Conservation (phyloP, 2,797 vertebrate species). For the Silurus lanzhouensis region DNA sequence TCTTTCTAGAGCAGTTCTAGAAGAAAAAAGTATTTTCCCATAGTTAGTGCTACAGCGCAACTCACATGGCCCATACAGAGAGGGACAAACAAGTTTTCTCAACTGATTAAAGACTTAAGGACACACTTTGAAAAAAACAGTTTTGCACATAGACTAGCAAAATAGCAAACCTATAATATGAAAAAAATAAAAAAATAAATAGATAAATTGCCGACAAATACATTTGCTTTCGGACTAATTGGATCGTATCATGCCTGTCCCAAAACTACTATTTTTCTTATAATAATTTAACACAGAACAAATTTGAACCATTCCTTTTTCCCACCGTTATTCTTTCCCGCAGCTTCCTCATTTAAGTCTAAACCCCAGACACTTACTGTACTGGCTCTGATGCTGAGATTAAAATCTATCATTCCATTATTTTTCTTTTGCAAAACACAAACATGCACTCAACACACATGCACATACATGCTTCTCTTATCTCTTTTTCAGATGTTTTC, state of each 20-base stretch:
- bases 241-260: background rate
- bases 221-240: background rate
- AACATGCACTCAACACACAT: conserved; percentile 4
- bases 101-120: conserved; percentile 29
- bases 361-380: background rate
- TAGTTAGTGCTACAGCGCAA: conserved; percentile 38
- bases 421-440: conserved; percentile 54
- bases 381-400: background rate
- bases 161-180: background rate
- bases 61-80: conserved; percentile 16
- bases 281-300: no score
- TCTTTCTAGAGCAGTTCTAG: background rate
- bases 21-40: conserved; percentile 16
- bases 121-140: background rate
- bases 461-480: conserved; percentile 16
- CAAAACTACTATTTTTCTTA: background rate
- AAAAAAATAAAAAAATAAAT: background rate
- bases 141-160: background rate
- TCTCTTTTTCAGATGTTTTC: background rate
- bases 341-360: background rate
- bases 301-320: background rate
- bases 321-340: background rate
- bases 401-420: conserved; percentile 1
- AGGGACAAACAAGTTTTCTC: conserved; percentile 47
- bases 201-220: background rate